Evolutionary conservation across 2,888 invertebrate species (phyloP), one percentile per base, ranked within the genome.

Genomic region (Halictus ligatus): DNA sequence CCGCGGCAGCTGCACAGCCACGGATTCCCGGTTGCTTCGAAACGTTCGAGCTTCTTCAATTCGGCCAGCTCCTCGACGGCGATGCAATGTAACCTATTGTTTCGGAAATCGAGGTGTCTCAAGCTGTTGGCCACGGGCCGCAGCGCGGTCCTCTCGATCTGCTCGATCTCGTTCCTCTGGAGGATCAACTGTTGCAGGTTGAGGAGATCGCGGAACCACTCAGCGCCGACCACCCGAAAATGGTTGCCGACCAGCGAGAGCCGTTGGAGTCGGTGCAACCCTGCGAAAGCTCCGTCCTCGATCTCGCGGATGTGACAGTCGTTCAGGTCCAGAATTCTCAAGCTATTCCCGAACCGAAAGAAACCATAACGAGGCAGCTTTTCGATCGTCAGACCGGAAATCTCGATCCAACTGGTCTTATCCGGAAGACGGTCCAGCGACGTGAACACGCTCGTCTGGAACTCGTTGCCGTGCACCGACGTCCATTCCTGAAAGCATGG

Each of bases 281-380:
- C 94, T 0, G 93, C 94, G 50, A 94, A 93, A 7, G 93, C 91
- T n/a, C 85, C 91, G 7, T 81, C 82, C 69, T 94, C 93, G 74
- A 94, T 92, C 3, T 50, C 71, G 0, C 48, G 79, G 12, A 94
- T 88, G 0, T 78, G 85, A 67, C 93, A 94, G 69, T 92, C 89
- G 15, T 76, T 82, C 8, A 94, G 71, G 7, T 92, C 92, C n/a
- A 94, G 83, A 46, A 85, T 93, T 7, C 91, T 86, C 54, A 94
- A 60, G 7, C 89, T 94, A 71, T 93, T 94, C 6, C 94, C 94
- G 74, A 94, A 94, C 15, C 92, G 88, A 78, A 94, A 94, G 76
- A 94, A 94, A 4, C 85, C 83, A 79, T 93, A 94, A 8, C 89
- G 84, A 25, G 87, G 88, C 7, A 94, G 40, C 0, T 40, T 82